Evolutionary conservation across 2,113 vertebrate species (phyloP), one percentile per base, ranked within the genome.

Genomic region (Clarias gariepinus): DNA sequence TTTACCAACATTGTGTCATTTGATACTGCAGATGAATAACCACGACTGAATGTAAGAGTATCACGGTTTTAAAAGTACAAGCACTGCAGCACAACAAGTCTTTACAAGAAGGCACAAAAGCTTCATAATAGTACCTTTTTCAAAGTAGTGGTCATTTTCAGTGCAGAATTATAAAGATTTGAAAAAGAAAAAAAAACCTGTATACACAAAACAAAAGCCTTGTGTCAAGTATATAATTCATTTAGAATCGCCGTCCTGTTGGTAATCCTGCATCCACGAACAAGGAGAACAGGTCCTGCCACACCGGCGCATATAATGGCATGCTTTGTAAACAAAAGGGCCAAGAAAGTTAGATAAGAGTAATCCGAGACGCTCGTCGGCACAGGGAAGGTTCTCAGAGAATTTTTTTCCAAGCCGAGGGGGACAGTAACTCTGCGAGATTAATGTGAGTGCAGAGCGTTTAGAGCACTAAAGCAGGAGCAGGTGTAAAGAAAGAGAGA

Each of bases 271-370:
- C 69, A 81, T 89, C 84, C 68, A 71, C 36, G 25, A 90, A 89
- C 86, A 80, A 88, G 88, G 86, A 68, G 79, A 90, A 90, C 90
- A 88, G 88, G 90, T 90, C 88, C 78, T 88, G 52, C 88, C 55
- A 90, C 84, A 80, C 53, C 74, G 57, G 41, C 60, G 11, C 11
- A 58, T 68, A 87, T 85, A 88, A 89, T 84, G 78, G 82, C 4
- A 47, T 3, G 71, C 82, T 87, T 86, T 86, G 84, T 89, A 88
- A 58, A 88, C 85, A 82, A 79, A 78, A 52, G 36, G 25, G 53
- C 69, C 33, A 18, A 86, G 84, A 83, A 53, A 71, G 77, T 60
- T 47, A 84, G 82, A 73, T 82, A 82, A 84, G 85, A 28, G 88
- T 68, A 86, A 87, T 84, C 85, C n/a, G 87, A 83, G 85, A 82